phyloP scores from a whole-genome alignment of 2,888 invertebrate genomes.

The Cheilosia vernalis region DNA sequence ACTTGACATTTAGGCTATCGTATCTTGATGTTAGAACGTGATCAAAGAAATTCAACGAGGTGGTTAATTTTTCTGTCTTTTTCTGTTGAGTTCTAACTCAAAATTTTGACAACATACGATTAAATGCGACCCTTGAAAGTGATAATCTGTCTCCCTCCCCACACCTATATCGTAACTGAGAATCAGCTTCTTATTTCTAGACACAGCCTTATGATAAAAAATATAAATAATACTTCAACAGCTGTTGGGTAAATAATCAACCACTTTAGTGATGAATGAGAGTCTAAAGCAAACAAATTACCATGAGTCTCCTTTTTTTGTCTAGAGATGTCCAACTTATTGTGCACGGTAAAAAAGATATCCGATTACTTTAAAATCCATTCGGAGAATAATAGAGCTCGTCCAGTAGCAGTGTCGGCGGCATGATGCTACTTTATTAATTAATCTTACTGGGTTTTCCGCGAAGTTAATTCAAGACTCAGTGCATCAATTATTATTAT shows the following conservation, averaged over 20 bases:
- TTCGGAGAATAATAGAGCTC: slow-evolving; percentile 1
- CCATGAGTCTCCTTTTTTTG: slow-evolving; percentile 4
- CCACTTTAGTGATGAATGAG: slow-evolving; percentile 45
- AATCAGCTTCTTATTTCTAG: slow-evolving; percentile 45
- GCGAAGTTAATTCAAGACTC: slow-evolving; percentile 57
- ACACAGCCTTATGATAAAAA: slow-evolving; percentile 25
- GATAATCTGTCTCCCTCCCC: too few relatives aligned
- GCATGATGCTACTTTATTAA: slow-evolving; percentile 36
- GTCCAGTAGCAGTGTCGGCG: not conserved
- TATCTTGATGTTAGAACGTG: too few relatives aligned
- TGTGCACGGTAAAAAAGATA: slow-evolving; percentile 27
- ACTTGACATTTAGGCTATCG: too few relatives aligned
- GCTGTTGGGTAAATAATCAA: slow-evolving; percentile 33
- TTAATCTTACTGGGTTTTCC: slow-evolving; percentile 53
- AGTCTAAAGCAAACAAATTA: slow-evolving; percentile 44
- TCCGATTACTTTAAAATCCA: slow-evolving; percentile 2
- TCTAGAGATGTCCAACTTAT: slow-evolving; percentile 2
- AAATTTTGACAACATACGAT: too few relatives aligned
- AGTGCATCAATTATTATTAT: slow-evolving; percentile 49
- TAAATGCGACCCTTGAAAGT: too few relatives aligned
- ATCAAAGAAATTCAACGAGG: too few relatives aligned
- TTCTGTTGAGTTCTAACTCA: too few relatives aligned
- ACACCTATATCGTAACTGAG: not conserved
- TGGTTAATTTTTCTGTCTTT: too few relatives aligned
- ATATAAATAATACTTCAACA: slow-evolving; percentile 22